These are phyloP conservation scores for Magallana angulata DNA, from an alignment of 1,140 invertebrate genomes.

Conservation along the genomic window DNA sequence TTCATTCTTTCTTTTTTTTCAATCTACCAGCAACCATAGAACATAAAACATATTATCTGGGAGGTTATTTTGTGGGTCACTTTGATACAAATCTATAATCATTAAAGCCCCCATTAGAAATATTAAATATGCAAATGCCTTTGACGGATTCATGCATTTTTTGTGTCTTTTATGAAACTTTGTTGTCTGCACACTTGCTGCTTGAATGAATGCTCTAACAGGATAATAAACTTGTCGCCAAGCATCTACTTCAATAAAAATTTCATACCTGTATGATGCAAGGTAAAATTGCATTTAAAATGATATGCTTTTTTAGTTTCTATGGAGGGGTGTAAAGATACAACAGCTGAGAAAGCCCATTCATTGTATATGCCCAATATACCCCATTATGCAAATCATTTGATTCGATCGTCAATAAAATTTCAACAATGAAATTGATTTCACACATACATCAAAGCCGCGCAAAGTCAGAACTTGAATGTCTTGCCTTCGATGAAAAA, in stretches of 20 bases:
- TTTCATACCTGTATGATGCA: conserved; percentile 33
- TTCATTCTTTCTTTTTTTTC: background rate
- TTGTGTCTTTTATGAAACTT: conserved; percentile 25
- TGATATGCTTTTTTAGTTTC: conserved; percentile 36
- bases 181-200: conserved; percentile 25
- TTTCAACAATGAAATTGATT: conserved; percentile 38
- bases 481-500: background rate
- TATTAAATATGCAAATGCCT: conserved; percentile 29
- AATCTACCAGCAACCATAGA: background rate
- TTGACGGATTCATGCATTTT: conserved; percentile 19
- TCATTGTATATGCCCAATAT: conserved; percentile 33
- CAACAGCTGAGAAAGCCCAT: conserved; percentile 4
- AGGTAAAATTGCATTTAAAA: conserved; percentile 34
- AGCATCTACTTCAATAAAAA: conserved; percentile 36
- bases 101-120: conserved; percentile 13
- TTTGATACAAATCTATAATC: conserved; percentile 21
- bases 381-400: conserved; percentile 34
- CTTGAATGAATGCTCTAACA: background rate
- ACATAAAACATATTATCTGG: background rate
- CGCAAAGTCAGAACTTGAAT: background rate
- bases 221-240: conserved; percentile 27
- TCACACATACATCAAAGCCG: conserved; percentile 29
- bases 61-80: conserved; percentile 14
- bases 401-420: conserved; percentile 36
- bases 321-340: conserved; percentile 24